These are phyloP conservation scores for Asobara japonica DNA, from an alignment of 1,140 invertebrate species.

Conservation along the genomic window DNA sequence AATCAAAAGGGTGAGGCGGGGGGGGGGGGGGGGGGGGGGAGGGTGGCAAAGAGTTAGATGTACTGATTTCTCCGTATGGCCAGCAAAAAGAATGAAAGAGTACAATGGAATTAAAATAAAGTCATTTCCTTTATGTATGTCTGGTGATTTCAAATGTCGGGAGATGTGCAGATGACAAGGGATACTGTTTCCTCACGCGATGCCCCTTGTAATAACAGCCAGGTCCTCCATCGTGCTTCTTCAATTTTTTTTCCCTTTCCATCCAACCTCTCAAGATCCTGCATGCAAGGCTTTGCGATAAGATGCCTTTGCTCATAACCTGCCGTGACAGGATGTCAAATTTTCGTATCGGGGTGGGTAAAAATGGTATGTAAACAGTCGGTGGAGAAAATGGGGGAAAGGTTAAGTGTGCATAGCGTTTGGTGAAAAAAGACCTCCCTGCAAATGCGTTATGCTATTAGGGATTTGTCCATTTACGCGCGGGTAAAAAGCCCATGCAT, in stretches of 20 bases:
- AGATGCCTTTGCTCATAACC: slow-evolving; percentile 29
- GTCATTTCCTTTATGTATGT: slow-evolving; percentile 32
- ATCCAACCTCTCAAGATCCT: slow-evolving; percentile 40
- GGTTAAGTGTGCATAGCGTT: not conserved
- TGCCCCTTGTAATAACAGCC: slow-evolving; percentile 51
- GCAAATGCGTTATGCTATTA: not conserved
- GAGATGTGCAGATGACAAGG: slow-evolving; percentile 24
- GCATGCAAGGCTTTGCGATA: slow-evolving; percentile 55
- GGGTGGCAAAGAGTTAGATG: slow-evolving; percentile 22
- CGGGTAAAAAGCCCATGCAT: not conserved
- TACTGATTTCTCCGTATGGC: slow-evolving; percentile 22
- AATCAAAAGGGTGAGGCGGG: slow-evolving; percentile 3
- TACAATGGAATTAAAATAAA: slow-evolving; percentile 31
- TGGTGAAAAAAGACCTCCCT: not conserved
- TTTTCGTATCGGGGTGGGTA: not conserved
- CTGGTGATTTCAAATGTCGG: not conserved
- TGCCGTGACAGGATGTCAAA: slow-evolving; percentile 54
- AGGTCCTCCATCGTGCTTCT: slow-evolving; percentile 1
- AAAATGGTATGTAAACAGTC: not conserved
- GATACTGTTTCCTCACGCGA: slow-evolving; percentile 45
- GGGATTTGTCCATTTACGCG: too few species aligned
- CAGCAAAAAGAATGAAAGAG: not conserved
- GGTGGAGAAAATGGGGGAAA: not conserved
- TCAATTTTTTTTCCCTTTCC: not conserved
- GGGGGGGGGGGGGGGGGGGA: too few species aligned